phyloP scores from a whole-genome alignment of 2,797 vertebrate genomes.

The Neosalanx taihuensis region DNA sequence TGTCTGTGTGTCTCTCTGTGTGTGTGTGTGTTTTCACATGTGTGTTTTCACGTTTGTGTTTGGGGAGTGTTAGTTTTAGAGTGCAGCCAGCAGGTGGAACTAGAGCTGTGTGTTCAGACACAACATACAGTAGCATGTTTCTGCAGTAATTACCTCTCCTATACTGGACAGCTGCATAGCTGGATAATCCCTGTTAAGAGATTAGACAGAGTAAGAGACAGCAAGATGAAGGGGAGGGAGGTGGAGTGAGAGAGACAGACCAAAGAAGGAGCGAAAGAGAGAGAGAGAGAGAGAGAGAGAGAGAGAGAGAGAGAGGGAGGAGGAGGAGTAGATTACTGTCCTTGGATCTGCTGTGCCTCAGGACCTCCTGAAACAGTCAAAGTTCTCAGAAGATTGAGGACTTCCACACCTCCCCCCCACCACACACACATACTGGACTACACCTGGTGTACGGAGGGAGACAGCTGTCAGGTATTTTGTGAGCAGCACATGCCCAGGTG shows the following conservation, averaged over 20 bases:
- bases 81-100: neutral
- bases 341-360: neutral
- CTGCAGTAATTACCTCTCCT: constrained; percentile 5
- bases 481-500: neutral
- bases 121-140: neutral
- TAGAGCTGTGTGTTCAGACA: neutral
- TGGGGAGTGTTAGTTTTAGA: neutral
- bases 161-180: neutral
- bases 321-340: neutral
- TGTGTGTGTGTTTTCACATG: neutral
- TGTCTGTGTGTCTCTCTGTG: neutral
- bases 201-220: neutral
- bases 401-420: neutral
- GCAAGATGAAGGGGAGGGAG: constrained; percentile 5
- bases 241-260: constrained; percentile 11
- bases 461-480: neutral
- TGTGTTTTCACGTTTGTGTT: neutral
- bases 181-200: constrained; percentile 20
- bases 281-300: neutral
- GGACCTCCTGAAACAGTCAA: neutral
- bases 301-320: neutral
- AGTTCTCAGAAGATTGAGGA: neutral
- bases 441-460: neutral
- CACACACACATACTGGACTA: neutral
- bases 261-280: neutral